These are phyloP conservation scores for Cephus runcator DNA, from an alignment of 2,888 invertebrate species.

Conservation along the genomic window DNA sequence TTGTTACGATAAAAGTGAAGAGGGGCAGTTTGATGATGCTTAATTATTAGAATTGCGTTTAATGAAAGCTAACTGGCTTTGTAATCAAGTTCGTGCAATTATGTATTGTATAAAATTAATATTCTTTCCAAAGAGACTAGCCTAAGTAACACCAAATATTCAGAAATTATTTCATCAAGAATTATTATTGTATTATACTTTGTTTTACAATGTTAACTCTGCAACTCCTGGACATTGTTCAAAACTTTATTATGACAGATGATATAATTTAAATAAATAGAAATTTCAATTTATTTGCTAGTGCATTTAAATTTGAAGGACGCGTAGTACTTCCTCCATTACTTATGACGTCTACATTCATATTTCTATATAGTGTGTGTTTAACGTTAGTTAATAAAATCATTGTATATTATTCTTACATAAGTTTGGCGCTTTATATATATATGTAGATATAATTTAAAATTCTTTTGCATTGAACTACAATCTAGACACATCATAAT, in stretches of 20 bases:
- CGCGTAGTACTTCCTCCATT: background rate
- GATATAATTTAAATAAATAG: background rate
- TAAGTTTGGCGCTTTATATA: background rate
- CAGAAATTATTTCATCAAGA: no score
- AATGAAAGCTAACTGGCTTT: background rate
- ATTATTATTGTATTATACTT: background rate
- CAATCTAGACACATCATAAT: no score
- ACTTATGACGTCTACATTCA: background rate
- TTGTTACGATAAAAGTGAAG: conserved; percentile 15
- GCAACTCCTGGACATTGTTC: background rate
- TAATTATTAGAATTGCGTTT: conserved; percentile 8
- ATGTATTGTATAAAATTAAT: background rate
- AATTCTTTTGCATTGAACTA: no score
- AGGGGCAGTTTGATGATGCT: conserved; percentile 48
- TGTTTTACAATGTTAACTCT: background rate
- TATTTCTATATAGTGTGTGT: background rate
- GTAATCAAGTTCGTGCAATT: background rate
- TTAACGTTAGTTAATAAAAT: background rate
- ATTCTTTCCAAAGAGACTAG: background rate
- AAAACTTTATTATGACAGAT: background rate
- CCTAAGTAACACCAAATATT: background rate
- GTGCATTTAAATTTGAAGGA: background rate
- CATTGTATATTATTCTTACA: background rate
- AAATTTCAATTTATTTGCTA: background rate
- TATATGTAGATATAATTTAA: no score